A percentile compares a stretch with the other conserved stretches of the same genome.
Conservation (phyloP, 2,797 vertebrate species). For the Todus mexicanus region DNA sequence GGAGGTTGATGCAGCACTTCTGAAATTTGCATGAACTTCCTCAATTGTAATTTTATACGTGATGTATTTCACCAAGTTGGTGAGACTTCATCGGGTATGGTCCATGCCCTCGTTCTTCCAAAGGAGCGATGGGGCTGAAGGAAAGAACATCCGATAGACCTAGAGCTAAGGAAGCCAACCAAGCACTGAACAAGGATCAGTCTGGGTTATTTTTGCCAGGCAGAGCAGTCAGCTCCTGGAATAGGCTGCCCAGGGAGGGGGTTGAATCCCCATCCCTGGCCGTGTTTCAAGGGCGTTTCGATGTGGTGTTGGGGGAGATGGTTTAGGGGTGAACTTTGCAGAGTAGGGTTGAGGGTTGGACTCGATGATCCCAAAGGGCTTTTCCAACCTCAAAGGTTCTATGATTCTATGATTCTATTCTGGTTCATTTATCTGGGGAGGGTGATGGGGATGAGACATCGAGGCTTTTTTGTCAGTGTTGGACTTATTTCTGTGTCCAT, state of each 20-base stretch:
- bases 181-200: background rate
- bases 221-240: too few species aligned
- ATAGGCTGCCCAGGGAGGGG: too few species aligned
- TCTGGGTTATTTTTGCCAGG: too few species aligned
- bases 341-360: too few species aligned
- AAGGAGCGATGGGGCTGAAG: background rate
- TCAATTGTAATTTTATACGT: background rate
- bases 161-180: background rate
- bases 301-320: too few species aligned
- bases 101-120: background rate
- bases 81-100: background rate
- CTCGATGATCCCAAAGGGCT: too few species aligned
- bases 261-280: too few species aligned
- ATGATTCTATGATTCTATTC: too few species aligned
- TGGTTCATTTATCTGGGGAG: background rate
- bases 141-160: background rate
- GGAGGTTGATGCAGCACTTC: constrained; percentile 13
- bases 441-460: background rate
- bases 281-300: too few species aligned
- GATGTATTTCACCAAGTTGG: background rate
- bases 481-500: background rate
- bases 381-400: too few species aligned
- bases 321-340: too few species aligned
- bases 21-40: constrained; percentile 22
- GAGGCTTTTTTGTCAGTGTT: background rate